Evolutionary conservation across 2,113 vertebrate species (phyloP).

Genomic region (Nerophis lumbriciformis): DNA sequence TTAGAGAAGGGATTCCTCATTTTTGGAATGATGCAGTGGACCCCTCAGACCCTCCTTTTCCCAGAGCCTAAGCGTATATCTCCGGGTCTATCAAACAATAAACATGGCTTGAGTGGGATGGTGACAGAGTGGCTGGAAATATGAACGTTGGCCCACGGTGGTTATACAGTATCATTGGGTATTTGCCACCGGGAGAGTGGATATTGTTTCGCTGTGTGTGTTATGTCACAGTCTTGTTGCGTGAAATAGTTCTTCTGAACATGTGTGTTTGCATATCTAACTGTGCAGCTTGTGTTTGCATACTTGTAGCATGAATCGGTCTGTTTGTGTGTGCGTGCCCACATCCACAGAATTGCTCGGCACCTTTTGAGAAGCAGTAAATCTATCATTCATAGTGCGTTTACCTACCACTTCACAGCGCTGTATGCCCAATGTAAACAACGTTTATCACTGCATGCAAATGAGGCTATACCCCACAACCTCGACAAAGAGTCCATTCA

Average conservation of each 20-base stretch:
- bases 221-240: conserved; percentile 35
- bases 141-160: conserved; percentile 35
- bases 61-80: conserved; percentile 36
- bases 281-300: conserved; percentile 36
- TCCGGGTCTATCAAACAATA: conserved; percentile 59
- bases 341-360: conserved; percentile 46
- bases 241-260: conserved; percentile 43
- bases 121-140: conserved; percentile 29
- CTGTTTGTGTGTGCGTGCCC: conserved; percentile 13
- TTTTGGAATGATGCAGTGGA: conserved; percentile 27
- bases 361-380: conserved; percentile 53
- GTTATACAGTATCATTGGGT: conserved; percentile 29
- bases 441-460: conserved; percentile 71
- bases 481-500: conserved; percentile 66
- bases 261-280: conserved; percentile 38
- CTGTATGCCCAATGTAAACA: conserved; percentile 69
- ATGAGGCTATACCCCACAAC: conserved; percentile 48
- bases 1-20: conserved; percentile 57
- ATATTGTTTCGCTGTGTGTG: conserved; percentile 32
- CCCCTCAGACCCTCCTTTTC: conserved; percentile 9
- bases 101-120: conserved; percentile 45
- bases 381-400: conserved; percentile 64
- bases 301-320: conserved; percentile 49
- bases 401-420: conserved; percentile 66
- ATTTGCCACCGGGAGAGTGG: conserved; percentile 51